Conservation (phyloP, 2,888 invertebrate genomes). For the Cyaniris semiargus region DNA sequence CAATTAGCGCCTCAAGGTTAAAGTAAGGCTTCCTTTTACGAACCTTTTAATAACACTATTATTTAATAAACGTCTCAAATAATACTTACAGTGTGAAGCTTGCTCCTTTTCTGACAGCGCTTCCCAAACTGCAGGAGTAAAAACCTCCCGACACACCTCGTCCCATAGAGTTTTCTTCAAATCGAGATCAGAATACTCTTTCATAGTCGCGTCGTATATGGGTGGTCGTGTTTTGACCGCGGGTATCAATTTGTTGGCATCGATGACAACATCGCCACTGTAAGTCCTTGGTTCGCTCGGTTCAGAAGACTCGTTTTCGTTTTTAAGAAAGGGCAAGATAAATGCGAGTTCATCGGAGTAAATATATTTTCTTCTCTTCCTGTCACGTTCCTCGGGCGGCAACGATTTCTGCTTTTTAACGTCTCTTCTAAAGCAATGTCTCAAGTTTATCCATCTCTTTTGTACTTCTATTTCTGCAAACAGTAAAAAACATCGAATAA, state of each 20-base stretch:
- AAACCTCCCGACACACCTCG: background rate
- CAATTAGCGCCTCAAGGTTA: background rate
- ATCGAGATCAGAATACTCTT: background rate
- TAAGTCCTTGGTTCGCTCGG: background rate
- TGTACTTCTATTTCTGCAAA: slow-evolving; percentile 3
- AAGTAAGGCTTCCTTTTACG: background rate
- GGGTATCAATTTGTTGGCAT: background rate
- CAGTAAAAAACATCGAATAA: background rate
- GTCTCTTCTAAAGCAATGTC: background rate
- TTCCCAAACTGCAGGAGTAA: background rate
- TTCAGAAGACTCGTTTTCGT: background rate
- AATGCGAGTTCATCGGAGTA: background rate
- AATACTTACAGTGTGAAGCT: background rate
- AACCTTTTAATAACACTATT: background rate
- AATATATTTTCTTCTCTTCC: background rate
- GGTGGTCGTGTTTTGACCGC: background rate
- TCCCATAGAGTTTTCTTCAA: background rate
- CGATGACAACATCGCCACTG: background rate
- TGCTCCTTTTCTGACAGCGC: background rate
- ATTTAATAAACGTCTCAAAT: background rate
- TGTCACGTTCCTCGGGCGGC: background rate
- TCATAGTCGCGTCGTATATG: background rate
- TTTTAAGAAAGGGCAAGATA: background rate
- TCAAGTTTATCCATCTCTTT: background rate
- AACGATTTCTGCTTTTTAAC: background rate